phyloP scores from a whole-genome alignment of 2,888 invertebrate genomes.

The Cryptosula pallasiana region DNA sequence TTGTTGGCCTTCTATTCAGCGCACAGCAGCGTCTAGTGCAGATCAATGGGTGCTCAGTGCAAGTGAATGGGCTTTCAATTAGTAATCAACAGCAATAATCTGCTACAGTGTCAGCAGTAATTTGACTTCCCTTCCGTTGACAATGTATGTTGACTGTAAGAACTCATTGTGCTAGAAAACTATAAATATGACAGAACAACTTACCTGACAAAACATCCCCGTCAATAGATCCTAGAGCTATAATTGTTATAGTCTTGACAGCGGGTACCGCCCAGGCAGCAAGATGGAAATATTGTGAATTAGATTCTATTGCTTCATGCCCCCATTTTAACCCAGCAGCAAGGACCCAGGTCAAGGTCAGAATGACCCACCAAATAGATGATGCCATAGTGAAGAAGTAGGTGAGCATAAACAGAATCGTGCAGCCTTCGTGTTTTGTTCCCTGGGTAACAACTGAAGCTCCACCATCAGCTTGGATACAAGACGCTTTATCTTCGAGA shows the following conservation, averaged over 20 bases:
- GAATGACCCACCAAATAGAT: constrained; percentile 91
- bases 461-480: constrained; percentile 36
- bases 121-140: too few relatives aligned
- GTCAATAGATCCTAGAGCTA: constrained; percentile 93
- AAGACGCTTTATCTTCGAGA: constrained; percentile 53
- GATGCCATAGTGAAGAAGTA: constrained; percentile 90
- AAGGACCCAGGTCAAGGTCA: constrained; percentile 92
- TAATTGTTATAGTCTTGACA: constrained; percentile 86
- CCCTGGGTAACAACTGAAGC: constrained; percentile 62
- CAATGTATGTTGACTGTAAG: too few relatives aligned
- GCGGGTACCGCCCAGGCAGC: constrained; percentile 98
- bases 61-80: background rate
- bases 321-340: constrained; percentile 96
- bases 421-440: constrained; percentile 63
- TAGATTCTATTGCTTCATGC: constrained; percentile 93
- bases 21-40: too few relatives aligned
- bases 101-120: background rate
- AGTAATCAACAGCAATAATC: background rate
- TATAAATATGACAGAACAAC: background rate
- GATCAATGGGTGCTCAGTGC: too few relatives aligned
- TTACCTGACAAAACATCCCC: constrained; percentile 54
- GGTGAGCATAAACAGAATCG: constrained; percentile 89
- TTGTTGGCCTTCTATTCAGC: too few relatives aligned
- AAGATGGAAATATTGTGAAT: constrained; percentile 93
- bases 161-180: background rate